A percentile compares a stretch with the other conserved stretches of the same genome.
Conservation (phyloP, 1,140 invertebrate species). For the Gryon sp. region DNA sequence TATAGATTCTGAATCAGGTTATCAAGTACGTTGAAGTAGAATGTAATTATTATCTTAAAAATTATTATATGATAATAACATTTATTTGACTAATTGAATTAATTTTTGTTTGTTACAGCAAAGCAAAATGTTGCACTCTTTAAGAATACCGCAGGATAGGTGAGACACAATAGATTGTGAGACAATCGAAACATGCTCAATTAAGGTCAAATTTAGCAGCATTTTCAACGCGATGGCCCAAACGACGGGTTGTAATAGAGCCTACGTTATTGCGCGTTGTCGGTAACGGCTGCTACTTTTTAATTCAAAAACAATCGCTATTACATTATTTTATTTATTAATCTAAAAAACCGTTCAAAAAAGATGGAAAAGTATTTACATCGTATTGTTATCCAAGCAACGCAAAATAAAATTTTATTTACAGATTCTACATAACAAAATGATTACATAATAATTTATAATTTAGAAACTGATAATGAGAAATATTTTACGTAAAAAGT, state of each 20-base stretch:
- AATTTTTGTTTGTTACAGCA: slow-evolving; percentile 80
- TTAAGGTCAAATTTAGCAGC: slow-evolving; percentile 45
- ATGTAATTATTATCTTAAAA: too few species aligned
- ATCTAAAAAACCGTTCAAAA: too few species aligned
- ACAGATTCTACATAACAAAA: slow-evolving; percentile 50
- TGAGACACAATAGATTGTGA: slow-evolving; percentile 75
- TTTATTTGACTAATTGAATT: slow-evolving; percentile 14
- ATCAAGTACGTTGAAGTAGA: slow-evolving; percentile 86
- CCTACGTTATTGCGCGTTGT: slow-evolving; percentile 38
- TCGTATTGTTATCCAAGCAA: slow-evolving; percentile 40
- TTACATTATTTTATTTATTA: too few species aligned
- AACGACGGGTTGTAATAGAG: slow-evolving; percentile 24
- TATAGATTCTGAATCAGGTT: slow-evolving; percentile 87
- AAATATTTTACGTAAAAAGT: slow-evolving; percentile 59
- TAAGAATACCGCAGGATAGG: slow-evolving; percentile 84
- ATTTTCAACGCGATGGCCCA: slow-evolving; percentile 28
- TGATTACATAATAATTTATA: slow-evolving; percentile 44
- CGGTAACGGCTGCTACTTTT: slow-evolving; percentile 52
- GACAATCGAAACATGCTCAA: slow-evolving; percentile 62
- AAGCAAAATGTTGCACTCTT: slow-evolving; percentile 85
- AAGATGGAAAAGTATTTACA: slow-evolving; percentile 10
- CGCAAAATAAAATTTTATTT: slow-evolving; percentile 46
- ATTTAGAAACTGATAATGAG: slow-evolving; percentile 45
- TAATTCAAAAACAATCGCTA: slow-evolving; percentile 28
- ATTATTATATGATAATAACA: slow-evolving; percentile 4